These are phyloP conservation scores for Erythrolamprus reginae DNA, from an alignment of 2,113 vertebrate species.

Conservation along the genomic window DNA sequence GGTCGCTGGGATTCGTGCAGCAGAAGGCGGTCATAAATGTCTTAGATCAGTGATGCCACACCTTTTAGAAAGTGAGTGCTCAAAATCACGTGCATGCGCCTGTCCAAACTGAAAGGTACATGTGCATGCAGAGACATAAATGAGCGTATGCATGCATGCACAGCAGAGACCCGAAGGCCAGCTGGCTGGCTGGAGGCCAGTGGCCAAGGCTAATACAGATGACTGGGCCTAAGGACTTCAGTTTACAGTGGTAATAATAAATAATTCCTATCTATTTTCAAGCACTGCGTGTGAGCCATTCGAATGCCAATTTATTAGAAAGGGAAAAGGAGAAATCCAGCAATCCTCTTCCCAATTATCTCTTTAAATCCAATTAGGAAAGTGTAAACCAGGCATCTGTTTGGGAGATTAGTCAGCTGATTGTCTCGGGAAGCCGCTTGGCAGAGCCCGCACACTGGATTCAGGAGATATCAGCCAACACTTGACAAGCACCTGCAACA, in stretches of 20 bases:
- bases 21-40: no score
- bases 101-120: no score
- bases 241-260: background rate
- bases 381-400: background rate
- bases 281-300: background rate
- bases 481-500: background rate
- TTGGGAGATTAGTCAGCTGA: background rate
- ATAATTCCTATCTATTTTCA: background rate
- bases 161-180: no score
- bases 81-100: no score
- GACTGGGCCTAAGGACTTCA: background rate
- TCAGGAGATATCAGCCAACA: background rate
- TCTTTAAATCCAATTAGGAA: background rate
- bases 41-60: no score
- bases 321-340: background rate
- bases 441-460: background rate
- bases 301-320: background rate
- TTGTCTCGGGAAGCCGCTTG: background rate
- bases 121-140: no score
- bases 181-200: no score
- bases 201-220: background rate
- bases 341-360: background rate
- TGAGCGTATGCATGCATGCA: no score
- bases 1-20: no score
- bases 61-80: no score